Conservation (phyloP, 1,140 invertebrate genomes). For the Cyphomyrmex costatus region DNA sequence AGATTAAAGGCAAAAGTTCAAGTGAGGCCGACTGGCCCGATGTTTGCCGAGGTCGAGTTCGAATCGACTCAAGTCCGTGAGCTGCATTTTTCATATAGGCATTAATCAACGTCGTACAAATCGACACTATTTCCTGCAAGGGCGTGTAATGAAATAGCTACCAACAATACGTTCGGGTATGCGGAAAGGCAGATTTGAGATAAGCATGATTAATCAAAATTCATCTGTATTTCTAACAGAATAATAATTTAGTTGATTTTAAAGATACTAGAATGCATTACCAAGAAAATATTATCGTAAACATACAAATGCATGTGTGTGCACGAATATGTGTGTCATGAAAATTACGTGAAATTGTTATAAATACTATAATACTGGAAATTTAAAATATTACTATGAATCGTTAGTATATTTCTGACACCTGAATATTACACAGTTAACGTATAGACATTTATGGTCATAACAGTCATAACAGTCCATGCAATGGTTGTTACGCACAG, state of each 20-base stretch:
- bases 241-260: conserved; percentile 28
- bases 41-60: conserved; percentile 5
- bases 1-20: conserved; percentile 77
- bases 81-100: conserved; percentile 58
- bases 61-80: conserved; percentile 26
- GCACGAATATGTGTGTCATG: not conserved
- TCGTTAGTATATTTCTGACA: not conserved
- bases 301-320: not conserved
- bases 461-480: not conserved
- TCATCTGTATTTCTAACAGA: not conserved
- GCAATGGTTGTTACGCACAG: not conserved
- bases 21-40: conserved; percentile 38
- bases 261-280: conserved; percentile 36
- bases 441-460: not conserved
- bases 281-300: not conserved
- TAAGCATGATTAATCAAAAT: conserved; percentile 49
- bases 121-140: conserved; percentile 37
- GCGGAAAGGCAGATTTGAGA: conserved; percentile 45
- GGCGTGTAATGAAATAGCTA: conserved; percentile 51
- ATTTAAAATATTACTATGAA: not conserved
- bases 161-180: conserved; percentile 39
- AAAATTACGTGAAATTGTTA: not conserved
- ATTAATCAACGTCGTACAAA: conserved; percentile 62
- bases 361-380: not conserved
- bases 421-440: not conserved